Conservation (phyloP, 2,113 vertebrate species). For the Sprattus sprattus region DNA sequence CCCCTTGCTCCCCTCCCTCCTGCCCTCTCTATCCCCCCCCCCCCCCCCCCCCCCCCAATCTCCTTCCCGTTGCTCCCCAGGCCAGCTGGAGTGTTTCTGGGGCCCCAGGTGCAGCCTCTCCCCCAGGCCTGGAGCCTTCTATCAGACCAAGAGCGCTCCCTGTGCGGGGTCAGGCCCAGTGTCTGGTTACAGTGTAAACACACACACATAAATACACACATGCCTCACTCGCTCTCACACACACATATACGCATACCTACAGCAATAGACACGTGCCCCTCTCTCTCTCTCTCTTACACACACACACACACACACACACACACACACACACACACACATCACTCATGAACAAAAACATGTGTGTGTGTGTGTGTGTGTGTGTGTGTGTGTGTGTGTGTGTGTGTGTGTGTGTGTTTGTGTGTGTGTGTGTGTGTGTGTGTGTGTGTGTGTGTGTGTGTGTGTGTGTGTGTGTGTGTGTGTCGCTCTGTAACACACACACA, state of each 20-base stretch:
- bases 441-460: too few species aligned
- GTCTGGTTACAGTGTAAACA: conserved; percentile 47
- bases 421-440: too few species aligned
- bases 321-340: conserved; percentile 7
- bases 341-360: too few species aligned
- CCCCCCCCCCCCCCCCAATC: too few species aligned
- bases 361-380: too few species aligned
- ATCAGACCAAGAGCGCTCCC: conserved; percentile 53
- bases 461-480: too few species aligned
- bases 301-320: conserved; percentile 19
- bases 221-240: neutral
- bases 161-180: conserved; percentile 29
- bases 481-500: neutral
- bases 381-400: too few species aligned
- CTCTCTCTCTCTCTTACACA: neutral
- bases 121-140: conserved; percentile 23
- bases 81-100: neutral
- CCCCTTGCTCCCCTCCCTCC: neutral
- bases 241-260: conserved; percentile 15
- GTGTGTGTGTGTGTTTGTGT: too few species aligned
- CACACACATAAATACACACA: neutral
- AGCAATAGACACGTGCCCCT: neutral
- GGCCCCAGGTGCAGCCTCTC: conserved; percentile 3
- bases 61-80: neutral
- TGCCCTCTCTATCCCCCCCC: neutral